Evolutionary conservation across 2,113 vertebrate species (phyloP), one percentile per base, ranked within the genome.

Genomic region (Pomatostomus ruficeps): DNA sequence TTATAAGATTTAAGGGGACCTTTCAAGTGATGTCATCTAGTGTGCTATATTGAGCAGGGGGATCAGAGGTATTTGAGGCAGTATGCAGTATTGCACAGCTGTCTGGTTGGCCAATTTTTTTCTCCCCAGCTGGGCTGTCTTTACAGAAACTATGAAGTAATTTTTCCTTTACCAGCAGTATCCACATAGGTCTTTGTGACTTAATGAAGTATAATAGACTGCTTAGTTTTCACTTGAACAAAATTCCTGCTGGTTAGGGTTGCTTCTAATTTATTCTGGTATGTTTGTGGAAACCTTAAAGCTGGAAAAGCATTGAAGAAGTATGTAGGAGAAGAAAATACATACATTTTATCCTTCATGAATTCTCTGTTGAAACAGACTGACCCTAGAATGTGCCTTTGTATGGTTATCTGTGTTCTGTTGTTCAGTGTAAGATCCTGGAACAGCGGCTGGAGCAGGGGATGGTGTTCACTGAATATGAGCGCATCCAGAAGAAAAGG

Each of bases 381-480:
- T 73, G 0, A 0, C 5, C 23, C 68, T 33, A 45, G 80, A n/a
- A 33, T 0, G 5, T 62, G 52, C 21, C 21, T 49, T 23, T 48
- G 35, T 23, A 12, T 57, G 72, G 15, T 36, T 70, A 2, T 22
- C 33, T 49, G 3, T 38, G 5, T 42, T 66, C 40, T 93, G 2
- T 61, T 80, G 79, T 85, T n/a, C 95, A 99, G 99, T 99, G 99
- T 80, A 99, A 98, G 76, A 7, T 98, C 23, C 97, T 99, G 95
- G 99, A 99, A 86, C 98, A 99, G 82, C 98, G 98, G 14, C 55
- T 99, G 96, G 99, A 99, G 80, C 98, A 98, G 74, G 99, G 99
- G 11, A 98, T 98, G 98, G 98, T 99, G 75, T 98, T 99, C 65
- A 99, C 98, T 0, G 99, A 99, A 55, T 99, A 99, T 18, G 99